A percentile compares a stretch with the other conserved stretches of the same genome.
These are phyloP conservation scores for Heliothis subflexa DNA, from an alignment of 1,140 invertebrate genomes.

Conservation along the genomic window DNA sequence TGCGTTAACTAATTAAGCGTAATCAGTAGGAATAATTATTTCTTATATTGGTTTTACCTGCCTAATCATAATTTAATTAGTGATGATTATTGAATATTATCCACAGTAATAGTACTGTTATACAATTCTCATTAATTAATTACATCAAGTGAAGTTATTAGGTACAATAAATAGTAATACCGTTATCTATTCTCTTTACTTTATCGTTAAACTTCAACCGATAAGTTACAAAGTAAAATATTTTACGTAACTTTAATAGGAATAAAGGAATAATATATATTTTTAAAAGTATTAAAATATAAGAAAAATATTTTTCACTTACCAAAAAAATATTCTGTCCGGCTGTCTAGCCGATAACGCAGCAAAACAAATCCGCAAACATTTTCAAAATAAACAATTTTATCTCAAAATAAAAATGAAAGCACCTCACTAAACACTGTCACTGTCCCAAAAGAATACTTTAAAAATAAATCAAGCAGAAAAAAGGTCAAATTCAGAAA, in stretches of 20 bases:
- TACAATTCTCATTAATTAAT: not conserved
- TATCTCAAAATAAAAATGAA: constrained; percentile 43
- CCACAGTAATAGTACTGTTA: not conserved
- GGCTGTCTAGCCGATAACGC: constrained; percentile 40
- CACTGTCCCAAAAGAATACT: constrained; percentile 47
- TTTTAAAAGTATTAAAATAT: not conserved
- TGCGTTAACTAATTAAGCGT: no score
- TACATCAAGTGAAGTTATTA: not conserved
- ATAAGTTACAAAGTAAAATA: constrained; percentile 1
- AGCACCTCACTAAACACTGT: constrained; percentile 55
- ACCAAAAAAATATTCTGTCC: constrained; percentile 33
- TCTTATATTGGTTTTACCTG: no score
- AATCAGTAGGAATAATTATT: no score
- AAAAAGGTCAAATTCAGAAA: constrained; percentile 39
- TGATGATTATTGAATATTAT: not conserved
- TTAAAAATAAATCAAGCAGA: constrained; percentile 39
- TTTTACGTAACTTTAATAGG: not conserved
- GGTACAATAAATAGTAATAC: not conserved
- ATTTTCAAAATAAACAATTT: constrained; percentile 45
- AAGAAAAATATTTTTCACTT: constrained; percentile 5
- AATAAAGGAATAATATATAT: not conserved
- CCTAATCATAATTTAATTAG: no score
- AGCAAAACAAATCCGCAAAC: constrained; percentile 43
- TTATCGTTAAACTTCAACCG: not conserved
- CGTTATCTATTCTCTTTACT: constrained; percentile 14